Evolutionary conservation across 2,113 vertebrate species (phyloP).

Genomic region (Platysternon megacephalum): DNA sequence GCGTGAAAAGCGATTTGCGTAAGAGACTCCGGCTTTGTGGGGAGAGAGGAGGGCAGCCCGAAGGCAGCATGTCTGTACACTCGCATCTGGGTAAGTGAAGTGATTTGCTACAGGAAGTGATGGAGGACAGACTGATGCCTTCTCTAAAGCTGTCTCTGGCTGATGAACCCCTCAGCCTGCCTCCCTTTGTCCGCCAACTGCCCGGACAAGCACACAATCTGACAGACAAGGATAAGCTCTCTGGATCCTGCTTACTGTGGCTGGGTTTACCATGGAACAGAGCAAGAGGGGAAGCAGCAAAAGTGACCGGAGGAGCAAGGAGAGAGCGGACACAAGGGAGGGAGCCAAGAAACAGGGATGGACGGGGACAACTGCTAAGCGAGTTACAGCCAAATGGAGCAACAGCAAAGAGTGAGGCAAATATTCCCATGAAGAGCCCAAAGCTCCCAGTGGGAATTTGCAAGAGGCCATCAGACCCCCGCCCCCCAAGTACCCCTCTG

Average conservation of each 20-base stretch:
- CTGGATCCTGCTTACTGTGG: neutral
- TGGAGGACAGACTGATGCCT: conserved; percentile 67
- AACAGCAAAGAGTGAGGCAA: neutral
- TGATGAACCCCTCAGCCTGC: conserved; percentile 35
- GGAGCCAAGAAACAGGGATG: fast-evolving
- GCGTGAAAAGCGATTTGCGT: conserved; percentile 74
- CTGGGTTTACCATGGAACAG: neutral
- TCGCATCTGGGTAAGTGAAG: conserved; percentile 70
- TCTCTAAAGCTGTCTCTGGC: neutral
- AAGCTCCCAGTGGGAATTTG: fast-evolving
- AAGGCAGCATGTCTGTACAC: conserved; percentile 64
- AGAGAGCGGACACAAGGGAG: fast-evolving
- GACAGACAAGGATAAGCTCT: neutral
- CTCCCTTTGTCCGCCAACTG: neutral
- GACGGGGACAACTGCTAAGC: fast-evolving
- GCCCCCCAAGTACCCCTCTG: neutral
- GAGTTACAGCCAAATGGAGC: fast-evolving
- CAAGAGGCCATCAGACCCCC: neutral
- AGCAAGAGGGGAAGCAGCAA: neutral
- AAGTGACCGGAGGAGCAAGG: fast-evolving
- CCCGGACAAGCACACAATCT: fast-evolving
- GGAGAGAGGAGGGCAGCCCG: conserved; percentile 63
- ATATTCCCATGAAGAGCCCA: neutral
- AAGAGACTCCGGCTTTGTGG: conserved; percentile 42
- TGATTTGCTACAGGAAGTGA: conserved; percentile 75